Evolutionary conservation across 2,113 vertebrate species (phyloP), one percentile per base, ranked within the genome.

Genomic region (Hippocampus guttulatus): DNA sequence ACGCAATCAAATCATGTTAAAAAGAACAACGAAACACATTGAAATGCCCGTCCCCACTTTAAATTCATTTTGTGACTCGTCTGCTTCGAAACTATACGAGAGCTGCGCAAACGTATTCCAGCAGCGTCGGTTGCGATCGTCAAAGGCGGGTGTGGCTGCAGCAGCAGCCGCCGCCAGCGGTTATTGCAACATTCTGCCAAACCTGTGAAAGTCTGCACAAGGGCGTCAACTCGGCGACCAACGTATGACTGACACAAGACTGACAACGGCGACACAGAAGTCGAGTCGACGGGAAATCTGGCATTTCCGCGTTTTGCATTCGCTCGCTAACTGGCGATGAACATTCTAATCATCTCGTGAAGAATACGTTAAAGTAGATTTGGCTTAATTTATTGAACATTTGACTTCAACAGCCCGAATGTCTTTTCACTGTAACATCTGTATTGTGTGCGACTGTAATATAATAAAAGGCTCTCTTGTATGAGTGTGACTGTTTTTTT

Each of bases 151-250:
- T 47, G 64, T 27, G 64, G 41, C 43, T 27, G n/a, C 64, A 16
- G n/a, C 33, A 49, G 55, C 54, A 23, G 30, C 1, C 7, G 55
- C 54, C 27, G 30, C 1, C 7, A 3, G 68, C 54, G 40, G 69
- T 68, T 68, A 60, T 75, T 77, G 75, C 75, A 47, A 76, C 75
- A 83, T 67, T 72, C 66, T 40, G 70, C 62, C 47, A 55, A 68
- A 55, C 51, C 23, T 68, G 68, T 70, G 67, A 73, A 81, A 84
- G 75, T 82, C 71, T n/a, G 27, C 73, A 73, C 27, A 30, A 74
- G 75, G 81, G 81, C 3, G 84, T 78, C 78, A 78, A 70, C 4
- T 45, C 68, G 74, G 30, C 71, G 68, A 41, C 74, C 16, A 15
- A 25, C 57, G 67, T 27, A 0, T 30, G 40, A 40, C 65, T 47